Conservation (phyloP, 2,888 invertebrate genomes). For the Melieria omissa region DNA sequence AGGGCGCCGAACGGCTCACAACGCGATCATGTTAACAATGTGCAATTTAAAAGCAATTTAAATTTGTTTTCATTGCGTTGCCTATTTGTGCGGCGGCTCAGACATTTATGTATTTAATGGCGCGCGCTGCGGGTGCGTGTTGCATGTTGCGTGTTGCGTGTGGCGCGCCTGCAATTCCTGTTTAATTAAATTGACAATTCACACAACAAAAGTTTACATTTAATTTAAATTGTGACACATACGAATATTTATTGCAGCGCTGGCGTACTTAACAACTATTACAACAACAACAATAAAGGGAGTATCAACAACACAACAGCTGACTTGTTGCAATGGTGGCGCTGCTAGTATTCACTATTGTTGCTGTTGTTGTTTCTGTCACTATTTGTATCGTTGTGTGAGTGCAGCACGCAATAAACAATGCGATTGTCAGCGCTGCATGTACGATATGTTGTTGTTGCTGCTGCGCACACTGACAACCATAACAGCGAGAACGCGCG, state of each 20-base stretch:
- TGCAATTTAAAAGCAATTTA: too few relatives aligned
- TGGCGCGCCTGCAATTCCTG: conserved; percentile 22
- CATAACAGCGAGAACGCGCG: background rate
- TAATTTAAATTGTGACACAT: conserved; percentile 33
- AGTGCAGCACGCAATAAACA: background rate
- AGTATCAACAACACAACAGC: too few relatives aligned
- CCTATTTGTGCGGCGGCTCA: background rate
- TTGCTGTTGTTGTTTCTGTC: too few relatives aligned
- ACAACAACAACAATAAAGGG: too few relatives aligned
- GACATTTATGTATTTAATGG: background rate
- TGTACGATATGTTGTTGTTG: background rate
- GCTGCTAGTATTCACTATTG: too few relatives aligned
- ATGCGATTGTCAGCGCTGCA: background rate
- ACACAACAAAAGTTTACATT: conserved; percentile 30
- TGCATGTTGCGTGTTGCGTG: too few relatives aligned
- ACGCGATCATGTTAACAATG: too few relatives aligned
- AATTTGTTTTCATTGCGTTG: too few relatives aligned
- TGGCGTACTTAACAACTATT: too few relatives aligned
- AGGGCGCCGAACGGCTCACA: too few relatives aligned
- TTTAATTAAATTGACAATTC: conserved; percentile 31
- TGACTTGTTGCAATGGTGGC: too few relatives aligned
- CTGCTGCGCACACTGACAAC: background rate
- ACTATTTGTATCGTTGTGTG: background rate
- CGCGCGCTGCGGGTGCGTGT: background rate
- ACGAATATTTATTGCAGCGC: conserved; percentile 20